phyloP scores from a whole-genome alignment of 2,113 vertebrate species.

The Salvelinus fontinalis region DNA sequence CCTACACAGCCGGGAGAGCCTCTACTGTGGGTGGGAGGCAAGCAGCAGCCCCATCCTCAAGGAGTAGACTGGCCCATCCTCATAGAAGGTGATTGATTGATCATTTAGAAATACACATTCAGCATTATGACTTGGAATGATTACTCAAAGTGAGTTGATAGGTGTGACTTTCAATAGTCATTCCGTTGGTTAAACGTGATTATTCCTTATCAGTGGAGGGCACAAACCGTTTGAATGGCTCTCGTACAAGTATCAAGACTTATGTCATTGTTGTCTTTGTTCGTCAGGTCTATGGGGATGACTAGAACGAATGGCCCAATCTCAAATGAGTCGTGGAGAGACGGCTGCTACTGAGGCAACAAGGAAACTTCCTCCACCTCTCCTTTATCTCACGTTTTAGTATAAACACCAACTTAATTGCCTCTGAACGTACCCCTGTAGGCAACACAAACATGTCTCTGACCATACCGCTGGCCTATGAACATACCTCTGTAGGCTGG shows the following conservation, averaged over 20 bases:
- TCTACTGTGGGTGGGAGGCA: slow-evolving; percentile 57
- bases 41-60: slow-evolving; percentile 54
- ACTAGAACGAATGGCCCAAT: slow-evolving; percentile 63
- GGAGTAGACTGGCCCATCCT: slow-evolving; percentile 74
- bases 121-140: no score
- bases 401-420: slow-evolving; percentile 26
- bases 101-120: background rate
- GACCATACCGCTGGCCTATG: slow-evolving; percentile 14
- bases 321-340: slow-evolving; percentile 88
- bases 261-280: slow-evolving; percentile 12
- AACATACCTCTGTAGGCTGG: slow-evolving; percentile 36
- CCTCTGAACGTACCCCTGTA: background rate
- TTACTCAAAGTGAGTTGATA: no score
- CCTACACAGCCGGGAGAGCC: slow-evolving; percentile 54
- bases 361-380: slow-evolving; percentile 38
- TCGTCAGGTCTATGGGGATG: slow-evolving; percentile 77
- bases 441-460: no score
- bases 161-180: no score
- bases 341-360: slow-evolving; percentile 84
- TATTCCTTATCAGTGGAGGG: no score
- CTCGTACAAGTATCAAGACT: no score
- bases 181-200: no score
- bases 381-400: slow-evolving; percentile 30
- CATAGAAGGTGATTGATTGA: slow-evolving; percentile 74
- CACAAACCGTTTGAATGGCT: no score